Conservation (phyloP, 2,113 vertebrate species). For the Microtus montanus region DNA sequence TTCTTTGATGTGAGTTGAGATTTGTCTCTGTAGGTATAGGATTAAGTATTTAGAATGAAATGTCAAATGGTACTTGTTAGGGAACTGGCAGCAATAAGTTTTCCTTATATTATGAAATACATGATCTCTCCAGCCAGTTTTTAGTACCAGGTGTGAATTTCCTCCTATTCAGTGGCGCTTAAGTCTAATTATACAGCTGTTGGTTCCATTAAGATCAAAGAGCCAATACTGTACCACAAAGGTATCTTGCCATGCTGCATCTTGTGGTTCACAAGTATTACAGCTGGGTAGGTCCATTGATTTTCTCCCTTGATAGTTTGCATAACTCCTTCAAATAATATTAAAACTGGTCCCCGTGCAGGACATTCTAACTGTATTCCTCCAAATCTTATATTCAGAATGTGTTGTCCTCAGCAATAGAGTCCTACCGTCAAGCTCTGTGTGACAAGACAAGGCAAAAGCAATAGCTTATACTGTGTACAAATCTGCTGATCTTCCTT, state of each 20-base stretch:
- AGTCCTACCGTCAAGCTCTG: neutral
- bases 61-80: neutral
- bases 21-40: neutral
- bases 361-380: neutral
- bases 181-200: no score
- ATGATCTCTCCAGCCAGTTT: neutral
- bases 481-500: neutral
- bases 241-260: neutral
- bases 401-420: neutral
- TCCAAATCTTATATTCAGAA: neutral
- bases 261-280: neutral
- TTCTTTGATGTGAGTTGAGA: neutral
- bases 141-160: no score
- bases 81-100: neutral
- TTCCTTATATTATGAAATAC: neutral
- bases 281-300: neutral
- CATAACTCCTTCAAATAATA: neutral
- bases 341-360: neutral
- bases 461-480: neutral
- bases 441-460: neutral
- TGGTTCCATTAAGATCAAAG: no score
- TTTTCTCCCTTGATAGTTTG: neutral
- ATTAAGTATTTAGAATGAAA: neutral
- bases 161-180: no score
- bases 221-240: no score